Evolutionary conservation across 2,797 vertebrate genomes (phyloP).

Genomic region (Pagetopsis macropterus): DNA sequence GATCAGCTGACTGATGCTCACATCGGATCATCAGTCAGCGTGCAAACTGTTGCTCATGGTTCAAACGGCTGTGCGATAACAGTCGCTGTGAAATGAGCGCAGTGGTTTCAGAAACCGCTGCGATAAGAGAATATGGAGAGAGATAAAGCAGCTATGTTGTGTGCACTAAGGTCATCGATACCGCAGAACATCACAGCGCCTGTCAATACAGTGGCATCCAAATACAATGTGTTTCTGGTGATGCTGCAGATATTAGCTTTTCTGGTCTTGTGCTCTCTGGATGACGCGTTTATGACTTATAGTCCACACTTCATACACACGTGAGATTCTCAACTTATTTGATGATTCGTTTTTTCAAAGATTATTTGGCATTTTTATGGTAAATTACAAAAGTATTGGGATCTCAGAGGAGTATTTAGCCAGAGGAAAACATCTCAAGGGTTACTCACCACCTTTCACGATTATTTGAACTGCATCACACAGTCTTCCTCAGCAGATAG

Average conservation of each 20-base stretch:
- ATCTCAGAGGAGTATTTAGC: not conserved
- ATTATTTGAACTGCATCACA: not conserved
- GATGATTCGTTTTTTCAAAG: no score
- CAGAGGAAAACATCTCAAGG: not conserved
- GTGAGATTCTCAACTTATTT: no score
- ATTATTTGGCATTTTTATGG: no score
- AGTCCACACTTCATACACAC: not conserved
- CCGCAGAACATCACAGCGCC: not conserved
- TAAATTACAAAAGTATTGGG: no score
- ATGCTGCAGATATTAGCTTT: not conserved
- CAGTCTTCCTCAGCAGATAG: not conserved
- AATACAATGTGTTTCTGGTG: not conserved
- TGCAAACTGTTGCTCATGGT: constrained; percentile 23
- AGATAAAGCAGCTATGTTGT: not conserved
- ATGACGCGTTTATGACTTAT: not conserved
- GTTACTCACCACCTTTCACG: not conserved
- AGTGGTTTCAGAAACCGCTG: constrained; percentile 54
- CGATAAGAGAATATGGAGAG: not conserved
- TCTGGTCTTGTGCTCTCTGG: not conserved
- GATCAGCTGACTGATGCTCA: constrained; percentile 47
- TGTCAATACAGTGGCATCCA: not conserved
- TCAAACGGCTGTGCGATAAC: constrained; percentile 11
- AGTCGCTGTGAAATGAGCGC: constrained; percentile 37
- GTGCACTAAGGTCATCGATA: not conserved
- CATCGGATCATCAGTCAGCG: constrained; percentile 1